phyloP scores from a whole-genome alignment of 53 echinoderm and acorn worm species.

The Echinometra lucunter region DNA sequence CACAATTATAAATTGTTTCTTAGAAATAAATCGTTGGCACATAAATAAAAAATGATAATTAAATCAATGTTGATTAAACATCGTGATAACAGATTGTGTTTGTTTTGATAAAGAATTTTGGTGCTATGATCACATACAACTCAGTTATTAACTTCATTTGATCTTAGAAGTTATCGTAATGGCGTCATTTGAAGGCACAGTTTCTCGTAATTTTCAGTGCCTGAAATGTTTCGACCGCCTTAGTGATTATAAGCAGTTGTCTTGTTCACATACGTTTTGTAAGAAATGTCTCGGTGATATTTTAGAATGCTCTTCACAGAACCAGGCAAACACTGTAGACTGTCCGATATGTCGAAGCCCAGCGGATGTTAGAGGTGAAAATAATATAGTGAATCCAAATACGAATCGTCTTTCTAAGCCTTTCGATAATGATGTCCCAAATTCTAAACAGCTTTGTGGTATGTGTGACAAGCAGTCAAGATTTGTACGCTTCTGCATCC shows the following conservation, averaged over 20 bases:
- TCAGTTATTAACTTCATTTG: too few species aligned
- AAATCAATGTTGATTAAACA: too few species aligned
- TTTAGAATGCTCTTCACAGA: too few species aligned
- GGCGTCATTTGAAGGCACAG: not conserved
- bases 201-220: not conserved
- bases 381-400: not conserved
- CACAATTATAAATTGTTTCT: too few species aligned
- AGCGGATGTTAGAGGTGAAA: not conserved
- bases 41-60: too few species aligned
- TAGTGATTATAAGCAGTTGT: not conserved
- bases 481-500: not conserved
- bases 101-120: too few species aligned
- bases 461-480: not conserved
- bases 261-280: constrained; percentile 6
- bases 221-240: not conserved
- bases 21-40: too few species aligned
- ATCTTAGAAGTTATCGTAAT: not conserved
- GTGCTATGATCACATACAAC: too few species aligned
- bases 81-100: too few species aligned
- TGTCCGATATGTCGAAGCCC: not conserved
- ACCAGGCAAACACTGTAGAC: not conserved
- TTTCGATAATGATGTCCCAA: not conserved
- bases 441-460: not conserved
- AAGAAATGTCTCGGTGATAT: not conserved
- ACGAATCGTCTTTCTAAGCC: not conserved